phyloP scores from a whole-genome alignment of 2,113 vertebrate genomes.

The Hippocampus barbouri region DNA sequence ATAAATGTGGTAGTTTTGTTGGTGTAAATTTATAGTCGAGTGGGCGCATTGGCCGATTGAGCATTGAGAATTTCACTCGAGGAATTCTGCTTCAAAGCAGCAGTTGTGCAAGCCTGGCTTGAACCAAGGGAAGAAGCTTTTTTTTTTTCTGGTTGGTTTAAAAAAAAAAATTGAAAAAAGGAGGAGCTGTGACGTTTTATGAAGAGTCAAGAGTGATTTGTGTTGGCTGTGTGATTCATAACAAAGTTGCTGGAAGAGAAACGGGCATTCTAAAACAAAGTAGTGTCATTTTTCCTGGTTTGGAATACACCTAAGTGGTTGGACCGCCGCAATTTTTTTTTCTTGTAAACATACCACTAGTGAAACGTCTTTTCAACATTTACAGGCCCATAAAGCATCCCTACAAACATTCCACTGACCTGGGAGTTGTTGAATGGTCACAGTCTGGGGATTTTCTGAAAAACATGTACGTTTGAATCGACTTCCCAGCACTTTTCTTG shows the following conservation, averaged over 20 bases:
- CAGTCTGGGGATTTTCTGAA: slow-evolving; percentile 1
- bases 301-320: background rate
- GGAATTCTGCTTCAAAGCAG: background rate
- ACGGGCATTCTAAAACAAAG: background rate
- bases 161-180: background rate
- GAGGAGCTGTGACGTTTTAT: background rate
- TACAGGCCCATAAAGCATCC: slow-evolving; percentile 3
- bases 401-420: slow-evolving; percentile 3
- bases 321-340: background rate
- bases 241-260: background rate
- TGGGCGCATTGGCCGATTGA: too few relatives aligned
- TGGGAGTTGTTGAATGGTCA: slow-evolving; percentile 1
- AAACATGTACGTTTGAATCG: background rate
- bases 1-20: background rate
- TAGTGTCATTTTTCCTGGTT: background rate
- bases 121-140: background rate
- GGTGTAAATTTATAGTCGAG: too few relatives aligned
- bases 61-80: background rate
- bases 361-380: slow-evolving; percentile 4
- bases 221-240: background rate
- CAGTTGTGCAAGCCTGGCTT: background rate
- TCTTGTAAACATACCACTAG: background rate
- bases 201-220: background rate
- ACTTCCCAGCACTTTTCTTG: background rate
- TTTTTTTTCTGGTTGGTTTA: background rate